phyloP scores from a whole-genome alignment of 2,888 invertebrate species.

The Dysmachus trigonus region DNA sequence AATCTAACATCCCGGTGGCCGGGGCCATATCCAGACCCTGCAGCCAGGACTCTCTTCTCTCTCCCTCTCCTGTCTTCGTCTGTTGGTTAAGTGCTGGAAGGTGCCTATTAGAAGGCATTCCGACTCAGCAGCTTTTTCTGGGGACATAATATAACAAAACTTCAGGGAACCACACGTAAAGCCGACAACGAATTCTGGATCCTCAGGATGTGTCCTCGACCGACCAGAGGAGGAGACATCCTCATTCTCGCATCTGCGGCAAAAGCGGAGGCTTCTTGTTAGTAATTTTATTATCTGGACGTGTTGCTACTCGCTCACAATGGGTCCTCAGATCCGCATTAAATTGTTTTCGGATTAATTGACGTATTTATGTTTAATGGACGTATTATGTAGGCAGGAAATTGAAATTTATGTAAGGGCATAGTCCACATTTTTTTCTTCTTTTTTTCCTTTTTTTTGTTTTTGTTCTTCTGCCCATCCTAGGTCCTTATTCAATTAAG shows the following conservation, averaged over 20 bases:
- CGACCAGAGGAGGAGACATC: no score
- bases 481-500: slow-evolving; percentile 37
- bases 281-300: slow-evolving; percentile 48
- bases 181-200: not conserved
- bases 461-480: no score
- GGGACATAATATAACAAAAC: slow-evolving; percentile 20
- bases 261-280: slow-evolving; percentile 35
- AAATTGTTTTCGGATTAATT: slow-evolving; percentile 50
- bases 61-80: no score
- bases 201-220: slow-evolving; percentile 7
- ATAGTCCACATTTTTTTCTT: slow-evolving; percentile 9
- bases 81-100: slow-evolving; percentile 40
- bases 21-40: not conserved
- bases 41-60: not conserved
- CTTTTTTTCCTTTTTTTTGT: no score
- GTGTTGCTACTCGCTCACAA: slow-evolving; percentile 44
- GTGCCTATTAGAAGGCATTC: slow-evolving; percentile 39
- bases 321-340: slow-evolving; percentile 39
- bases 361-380: slow-evolving; percentile 50
- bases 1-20: not conserved
- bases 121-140: slow-evolving; percentile 43
- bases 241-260: slow-evolving; percentile 11
- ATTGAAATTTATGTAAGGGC: slow-evolving; percentile 48
- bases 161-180: slow-evolving; percentile 21
- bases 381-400: slow-evolving; percentile 49